phyloP scores from a whole-genome alignment of 2,113 vertebrate species.

The Amphiprion percula region DNA sequence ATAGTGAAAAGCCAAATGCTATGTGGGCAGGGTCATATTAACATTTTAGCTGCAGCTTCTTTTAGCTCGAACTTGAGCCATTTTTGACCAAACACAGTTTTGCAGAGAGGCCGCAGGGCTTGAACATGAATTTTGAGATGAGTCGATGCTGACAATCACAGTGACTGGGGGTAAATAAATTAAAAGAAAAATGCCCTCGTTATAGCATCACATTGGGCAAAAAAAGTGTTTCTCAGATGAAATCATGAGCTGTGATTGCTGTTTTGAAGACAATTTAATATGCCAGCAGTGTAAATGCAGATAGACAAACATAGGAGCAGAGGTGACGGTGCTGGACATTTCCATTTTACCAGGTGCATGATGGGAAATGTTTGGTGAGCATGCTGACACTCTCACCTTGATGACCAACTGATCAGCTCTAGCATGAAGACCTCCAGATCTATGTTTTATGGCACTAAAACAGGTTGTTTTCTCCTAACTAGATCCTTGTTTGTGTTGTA shows the following conservation, averaged over 20 bases:
- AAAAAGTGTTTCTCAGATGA: conserved; percentile 12
- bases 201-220: background rate
- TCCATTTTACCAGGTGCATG: background rate
- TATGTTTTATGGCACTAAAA: background rate
- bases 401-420: background rate
- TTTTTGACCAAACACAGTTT: background rate
- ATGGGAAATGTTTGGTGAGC: background rate
- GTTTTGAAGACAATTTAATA: conserved; percentile 10
- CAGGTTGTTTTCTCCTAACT: background rate
- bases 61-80: conserved; percentile 1
- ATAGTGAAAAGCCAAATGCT: background rate
- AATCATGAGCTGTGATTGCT: conserved; percentile 5
- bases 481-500: no score
- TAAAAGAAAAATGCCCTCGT: background rate
- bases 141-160: background rate
- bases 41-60: background rate
- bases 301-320: conserved; percentile 3
- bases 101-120: background rate
- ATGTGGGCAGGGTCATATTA: background rate
- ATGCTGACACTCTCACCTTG: background rate
- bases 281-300: conserved; percentile 2
- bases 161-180: background rate
- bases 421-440: background rate
- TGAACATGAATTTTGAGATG: background rate
- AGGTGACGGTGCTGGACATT: conserved; percentile 12